A percentile compares a stretch with the other conserved stretches of the same genome.
Evolutionary conservation across 2,113 vertebrate species (phyloP).

Genomic region (Zingel zingel): DNA sequence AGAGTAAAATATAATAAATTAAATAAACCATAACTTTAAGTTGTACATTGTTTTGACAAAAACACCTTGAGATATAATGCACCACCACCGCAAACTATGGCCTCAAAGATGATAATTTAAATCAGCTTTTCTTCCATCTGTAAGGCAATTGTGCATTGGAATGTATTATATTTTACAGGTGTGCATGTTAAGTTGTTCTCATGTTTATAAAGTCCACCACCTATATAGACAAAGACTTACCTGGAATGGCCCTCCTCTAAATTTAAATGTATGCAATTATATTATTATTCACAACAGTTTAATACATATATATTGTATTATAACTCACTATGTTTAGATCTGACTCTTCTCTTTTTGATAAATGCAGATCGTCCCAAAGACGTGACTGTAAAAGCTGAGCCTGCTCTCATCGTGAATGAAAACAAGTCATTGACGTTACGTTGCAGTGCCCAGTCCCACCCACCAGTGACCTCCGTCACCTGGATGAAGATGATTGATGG

Average conservation of each 20-base stretch:
- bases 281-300: neutral
- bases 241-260: neutral
- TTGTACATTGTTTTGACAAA: too few species aligned
- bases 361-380: slow-evolving; percentile 70
- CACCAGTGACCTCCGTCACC: neutral
- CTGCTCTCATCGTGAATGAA: slow-evolving; percentile 29
- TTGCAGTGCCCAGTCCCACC: slow-evolving; percentile 57
- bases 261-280: neutral
- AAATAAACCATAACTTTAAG: too few species aligned
- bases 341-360: neutral
- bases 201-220: neutral
- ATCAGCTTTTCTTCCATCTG: too few species aligned
- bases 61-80: too few species aligned
- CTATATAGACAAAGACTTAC: neutral
- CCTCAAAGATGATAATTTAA: too few species aligned
- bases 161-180: neutral
- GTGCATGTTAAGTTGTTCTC: neutral
- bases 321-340: neutral
- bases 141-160: neutral
- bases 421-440: slow-evolving; percentile 41
- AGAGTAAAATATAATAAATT: neutral
- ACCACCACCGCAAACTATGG: too few species aligned
- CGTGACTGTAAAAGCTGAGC: slow-evolving; percentile 3
- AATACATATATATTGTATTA: neutral
- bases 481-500: slow-evolving; percentile 59